Evolutionary conservation across 1,140 invertebrate species (phyloP).

Genomic region (Hermetia illucens): DNA sequence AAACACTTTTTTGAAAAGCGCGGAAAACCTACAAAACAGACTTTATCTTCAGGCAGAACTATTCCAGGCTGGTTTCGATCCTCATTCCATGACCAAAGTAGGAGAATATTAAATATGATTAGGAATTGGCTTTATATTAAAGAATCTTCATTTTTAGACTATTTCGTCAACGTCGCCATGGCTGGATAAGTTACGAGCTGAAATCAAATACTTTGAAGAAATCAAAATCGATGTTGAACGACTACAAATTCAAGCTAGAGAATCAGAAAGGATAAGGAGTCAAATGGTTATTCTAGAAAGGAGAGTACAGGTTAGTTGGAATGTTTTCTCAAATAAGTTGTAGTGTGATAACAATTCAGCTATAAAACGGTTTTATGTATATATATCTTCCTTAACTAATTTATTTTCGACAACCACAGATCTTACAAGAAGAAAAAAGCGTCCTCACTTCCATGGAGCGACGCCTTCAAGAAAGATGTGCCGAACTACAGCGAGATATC

Average conservation of each 20-base stretch:
- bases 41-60: conserved; percentile 84
- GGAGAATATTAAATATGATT: conserved; percentile 9
- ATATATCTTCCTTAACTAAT: not conserved
- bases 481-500: conserved; percentile 46
- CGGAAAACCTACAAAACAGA: conserved; percentile 54
- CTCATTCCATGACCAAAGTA: conserved; percentile 54
- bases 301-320: conserved; percentile 46
- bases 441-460: conserved; percentile 60
- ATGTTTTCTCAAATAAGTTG: not conserved
- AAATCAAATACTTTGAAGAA: conserved; percentile 54
- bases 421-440: conserved; percentile 64
- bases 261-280: conserved; percentile 26
- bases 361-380: conserved; percentile 4
- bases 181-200: conserved; percentile 40
- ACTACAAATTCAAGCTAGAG: conserved; percentile 24
- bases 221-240: conserved; percentile 55
- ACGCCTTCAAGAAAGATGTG: conserved; percentile 58
- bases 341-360: not conserved
- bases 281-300: conserved; percentile 53
- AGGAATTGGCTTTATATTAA: conserved; percentile 1
- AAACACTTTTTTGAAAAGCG: conserved; percentile 65
- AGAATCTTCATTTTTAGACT: conserved; percentile 24
- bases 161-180: conserved; percentile 34
- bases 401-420: too few relatives aligned
- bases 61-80: conserved; percentile 68